Evolutionary conservation across 1,140 invertebrate genomes (phyloP).

Genomic region (Halictus rubicundus): DNA sequence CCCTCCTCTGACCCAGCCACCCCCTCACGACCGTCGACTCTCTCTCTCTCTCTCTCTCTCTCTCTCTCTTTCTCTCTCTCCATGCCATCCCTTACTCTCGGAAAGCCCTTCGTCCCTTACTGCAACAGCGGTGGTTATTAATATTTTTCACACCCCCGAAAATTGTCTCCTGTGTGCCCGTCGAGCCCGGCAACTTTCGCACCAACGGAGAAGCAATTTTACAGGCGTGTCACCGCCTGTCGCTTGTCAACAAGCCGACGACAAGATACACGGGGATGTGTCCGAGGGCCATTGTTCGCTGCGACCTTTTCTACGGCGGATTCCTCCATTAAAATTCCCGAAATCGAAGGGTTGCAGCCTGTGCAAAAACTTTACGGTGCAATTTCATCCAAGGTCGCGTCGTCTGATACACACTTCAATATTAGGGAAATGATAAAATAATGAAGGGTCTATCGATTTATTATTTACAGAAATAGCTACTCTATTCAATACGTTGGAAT

Average conservation of each 20-base stretch:
- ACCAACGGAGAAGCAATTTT: conserved; percentile 72
- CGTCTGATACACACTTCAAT: too few relatives aligned
- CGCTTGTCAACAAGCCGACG: conserved; percentile 70
- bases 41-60: too few relatives aligned
- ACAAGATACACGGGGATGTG: conserved; percentile 51
- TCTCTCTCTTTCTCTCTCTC: not conserved
- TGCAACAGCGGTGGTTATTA: conserved; percentile 73
- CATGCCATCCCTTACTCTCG: conserved; percentile 65
- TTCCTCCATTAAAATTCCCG: too few relatives aligned
- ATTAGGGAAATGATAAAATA: too few relatives aligned
- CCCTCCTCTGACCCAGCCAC: conserved; percentile 61
- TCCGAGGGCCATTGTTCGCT: conserved; percentile 5
- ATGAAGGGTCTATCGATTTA: too few relatives aligned
- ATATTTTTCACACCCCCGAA: conserved; percentile 78
- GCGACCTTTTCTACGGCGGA: not conserved
- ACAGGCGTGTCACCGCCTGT: conserved; percentile 73
- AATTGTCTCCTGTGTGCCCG: conserved; percentile 75
- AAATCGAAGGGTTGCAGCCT: too few relatives aligned
- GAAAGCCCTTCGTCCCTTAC: conserved; percentile 63
- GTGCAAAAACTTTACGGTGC: too few relatives aligned
- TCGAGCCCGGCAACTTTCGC: conserved; percentile 42
- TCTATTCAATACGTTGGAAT: too few relatives aligned
- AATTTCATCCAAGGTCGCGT: too few relatives aligned
- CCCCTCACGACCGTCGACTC: conserved; percentile 54
- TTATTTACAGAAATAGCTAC: too few relatives aligned